These are phyloP conservation scores for Xyrauchen texanus DNA, from an alignment of 2,113 vertebrate species.

Conservation along the genomic window DNA sequence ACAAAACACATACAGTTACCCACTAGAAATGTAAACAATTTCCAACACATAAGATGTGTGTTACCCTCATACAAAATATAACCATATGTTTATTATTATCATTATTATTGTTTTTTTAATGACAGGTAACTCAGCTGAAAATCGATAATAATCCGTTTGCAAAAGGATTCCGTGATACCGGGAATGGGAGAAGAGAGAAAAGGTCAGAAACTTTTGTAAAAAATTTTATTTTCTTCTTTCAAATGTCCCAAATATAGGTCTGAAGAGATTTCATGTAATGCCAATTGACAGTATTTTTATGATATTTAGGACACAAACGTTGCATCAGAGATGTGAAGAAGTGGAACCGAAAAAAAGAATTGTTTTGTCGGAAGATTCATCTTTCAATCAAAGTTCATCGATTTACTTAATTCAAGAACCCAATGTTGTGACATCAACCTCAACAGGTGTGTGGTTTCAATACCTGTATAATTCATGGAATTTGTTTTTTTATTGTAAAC, in stretches of 20 bases:
- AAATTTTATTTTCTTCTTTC: not conserved
- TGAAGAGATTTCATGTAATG: not conserved
- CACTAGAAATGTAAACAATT: not conserved
- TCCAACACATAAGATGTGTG: not conserved
- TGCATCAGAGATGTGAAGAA: conserved; percentile 79
- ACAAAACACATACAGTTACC: no score
- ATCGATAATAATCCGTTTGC: conserved; percentile 97
- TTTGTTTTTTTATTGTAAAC: not conserved
- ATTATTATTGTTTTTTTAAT: not conserved
- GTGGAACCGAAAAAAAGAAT: conserved; percentile 77
- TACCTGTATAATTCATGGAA: not conserved
- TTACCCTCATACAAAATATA: not conserved
- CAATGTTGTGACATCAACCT: conserved; percentile 76
- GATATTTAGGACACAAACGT: conserved; percentile 81
- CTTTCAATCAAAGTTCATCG: conserved; percentile 69
- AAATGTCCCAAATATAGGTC: not conserved
- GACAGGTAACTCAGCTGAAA: conserved; percentile 94
- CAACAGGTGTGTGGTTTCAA: conserved; percentile 74
- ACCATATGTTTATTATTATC: not conserved
- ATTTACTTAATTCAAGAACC: conserved; percentile 78
- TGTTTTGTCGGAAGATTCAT: conserved; percentile 67
- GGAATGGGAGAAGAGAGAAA: conserved; percentile 92
- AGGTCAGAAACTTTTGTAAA: conserved; percentile 72
- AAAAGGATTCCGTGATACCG: conserved; percentile 93
- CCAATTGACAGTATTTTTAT: conserved; percentile 12